phyloP scores from a whole-genome alignment of 1,140 invertebrate genomes.

The Cepaea nemoralis region DNA sequence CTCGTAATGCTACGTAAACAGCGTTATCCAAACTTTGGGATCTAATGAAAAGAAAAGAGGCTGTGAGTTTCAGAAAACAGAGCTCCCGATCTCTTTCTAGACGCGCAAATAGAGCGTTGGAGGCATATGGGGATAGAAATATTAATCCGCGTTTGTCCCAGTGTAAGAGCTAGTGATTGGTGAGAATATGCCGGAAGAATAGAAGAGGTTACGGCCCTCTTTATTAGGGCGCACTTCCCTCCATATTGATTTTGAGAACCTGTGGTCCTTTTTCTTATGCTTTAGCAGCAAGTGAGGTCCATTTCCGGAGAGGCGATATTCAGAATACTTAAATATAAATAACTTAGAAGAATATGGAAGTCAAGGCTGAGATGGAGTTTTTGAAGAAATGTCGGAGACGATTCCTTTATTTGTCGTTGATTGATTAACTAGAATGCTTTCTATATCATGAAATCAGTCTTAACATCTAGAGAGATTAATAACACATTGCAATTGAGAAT shows the following conservation, averaged over 20 bases:
- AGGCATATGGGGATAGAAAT: slow-evolving; percentile 34
- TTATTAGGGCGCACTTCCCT: neutral
- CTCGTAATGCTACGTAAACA: slow-evolving; percentile 39
- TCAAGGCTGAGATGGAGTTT: too few relatives aligned
- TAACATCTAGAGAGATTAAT: too few relatives aligned
- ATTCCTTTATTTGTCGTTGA: too few relatives aligned
- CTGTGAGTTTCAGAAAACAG: slow-evolving; percentile 39
- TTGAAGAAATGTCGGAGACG: too few relatives aligned
- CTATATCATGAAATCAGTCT: too few relatives aligned
- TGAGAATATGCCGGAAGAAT: slow-evolving; percentile 20
- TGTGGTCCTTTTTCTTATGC: neutral
- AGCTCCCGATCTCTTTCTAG: slow-evolving; percentile 16
- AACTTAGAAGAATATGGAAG: neutral
- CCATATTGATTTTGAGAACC: slow-evolving; percentile 7
- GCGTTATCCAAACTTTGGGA: slow-evolving; percentile 21
- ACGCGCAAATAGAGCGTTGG: slow-evolving; percentile 22
- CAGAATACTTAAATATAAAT: neutral
- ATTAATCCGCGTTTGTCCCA: slow-evolving; percentile 42
- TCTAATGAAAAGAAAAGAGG: slow-evolving; percentile 33
- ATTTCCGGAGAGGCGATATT: neutral
- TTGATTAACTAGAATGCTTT: too few relatives aligned
- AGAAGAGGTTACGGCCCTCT: slow-evolving; percentile 9
- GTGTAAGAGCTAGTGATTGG: slow-evolving; percentile 27
- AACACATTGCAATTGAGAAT: too few relatives aligned
- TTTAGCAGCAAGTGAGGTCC: neutral